Conservation (phyloP, 2,888 invertebrate genomes). For the Pediacus dermestoides region DNA sequence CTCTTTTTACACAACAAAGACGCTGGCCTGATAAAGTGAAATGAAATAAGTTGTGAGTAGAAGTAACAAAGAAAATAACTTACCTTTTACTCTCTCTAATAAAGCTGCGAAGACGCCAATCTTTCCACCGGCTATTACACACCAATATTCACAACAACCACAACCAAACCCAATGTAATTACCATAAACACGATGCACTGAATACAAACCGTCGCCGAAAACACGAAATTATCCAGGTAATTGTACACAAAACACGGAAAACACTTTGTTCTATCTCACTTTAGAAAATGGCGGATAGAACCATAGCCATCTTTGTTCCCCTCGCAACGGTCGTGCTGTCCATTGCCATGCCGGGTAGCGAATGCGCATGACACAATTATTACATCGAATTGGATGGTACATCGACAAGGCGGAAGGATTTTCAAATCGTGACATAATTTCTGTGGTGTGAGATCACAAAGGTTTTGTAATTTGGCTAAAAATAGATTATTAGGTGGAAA, state of each 20-base stretch:
- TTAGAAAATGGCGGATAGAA: constrained; percentile 52
- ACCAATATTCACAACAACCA: constrained; percentile 19
- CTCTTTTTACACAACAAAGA: constrained; percentile 52
- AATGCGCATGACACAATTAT: constrained; percentile 17
- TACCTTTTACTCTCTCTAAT: constrained; percentile 45
- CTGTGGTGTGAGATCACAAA: constrained; percentile 21
- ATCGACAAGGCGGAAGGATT: too few species aligned
- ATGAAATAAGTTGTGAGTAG: constrained; percentile 50
- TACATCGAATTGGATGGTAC: constrained; percentile 12
- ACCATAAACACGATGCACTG: too few species aligned
- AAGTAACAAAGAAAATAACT: constrained; percentile 51
- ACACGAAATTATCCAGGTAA: neutral
- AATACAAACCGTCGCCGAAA: too few species aligned
- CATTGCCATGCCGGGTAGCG: neutral
- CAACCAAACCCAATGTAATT: constrained; percentile 4
- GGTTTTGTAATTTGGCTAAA: too few species aligned
- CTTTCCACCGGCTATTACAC: constrained; percentile 18
- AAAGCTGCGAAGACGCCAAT: constrained; percentile 28
- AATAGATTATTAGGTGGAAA: too few species aligned
- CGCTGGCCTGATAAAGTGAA: constrained; percentile 51
- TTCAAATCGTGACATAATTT: constrained; percentile 20
- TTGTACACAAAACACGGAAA: constrained; percentile 31
- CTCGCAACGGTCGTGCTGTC: constrained; percentile 32
- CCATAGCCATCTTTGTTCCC: constrained; percentile 51
- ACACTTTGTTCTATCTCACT: constrained; percentile 51